Conservation (phyloP, 2,113 vertebrate genomes). For the Trematocara unimaculatum region DNA sequence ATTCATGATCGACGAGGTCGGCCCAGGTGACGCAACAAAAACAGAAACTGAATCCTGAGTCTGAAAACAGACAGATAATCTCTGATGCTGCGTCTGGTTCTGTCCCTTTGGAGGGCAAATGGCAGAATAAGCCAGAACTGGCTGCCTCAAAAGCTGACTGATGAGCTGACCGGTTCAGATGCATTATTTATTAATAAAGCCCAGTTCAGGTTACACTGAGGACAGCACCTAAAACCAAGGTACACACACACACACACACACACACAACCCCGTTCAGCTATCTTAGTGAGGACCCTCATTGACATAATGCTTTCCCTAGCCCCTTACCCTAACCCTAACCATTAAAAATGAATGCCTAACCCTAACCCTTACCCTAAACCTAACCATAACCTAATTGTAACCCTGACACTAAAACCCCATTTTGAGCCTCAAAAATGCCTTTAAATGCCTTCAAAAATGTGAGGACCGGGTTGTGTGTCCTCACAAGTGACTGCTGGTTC, state of each 20-base stretch:
- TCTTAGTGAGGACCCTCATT: background rate
- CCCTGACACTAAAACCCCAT: background rate
- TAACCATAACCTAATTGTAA: background rate
- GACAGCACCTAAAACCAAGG: constrained; percentile 42
- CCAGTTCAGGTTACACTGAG: constrained; percentile 36
- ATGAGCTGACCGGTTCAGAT: constrained; percentile 30
- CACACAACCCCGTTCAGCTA: background rate
- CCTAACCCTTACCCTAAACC: background rate
- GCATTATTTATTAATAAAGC: constrained; percentile 55
- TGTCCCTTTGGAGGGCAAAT: constrained; percentile 2
- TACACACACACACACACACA: background rate
- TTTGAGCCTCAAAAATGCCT: no score
- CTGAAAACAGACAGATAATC: background rate
- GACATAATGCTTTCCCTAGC: background rate
- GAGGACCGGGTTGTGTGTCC: no score
- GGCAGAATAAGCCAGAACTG: constrained; percentile 7
- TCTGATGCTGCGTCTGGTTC: background rate
- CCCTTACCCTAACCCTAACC: background rate
- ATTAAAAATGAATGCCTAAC: background rate
- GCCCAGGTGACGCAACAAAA: background rate
- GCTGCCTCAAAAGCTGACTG: background rate
- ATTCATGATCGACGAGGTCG: constrained; percentile 28
- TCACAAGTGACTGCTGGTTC: no score
- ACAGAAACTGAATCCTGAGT: background rate
- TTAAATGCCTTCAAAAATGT: no score